Base-by-base conservation (phyloP, 2,888 invertebrate genomes). In the Drosophila anomelani region DNA sequence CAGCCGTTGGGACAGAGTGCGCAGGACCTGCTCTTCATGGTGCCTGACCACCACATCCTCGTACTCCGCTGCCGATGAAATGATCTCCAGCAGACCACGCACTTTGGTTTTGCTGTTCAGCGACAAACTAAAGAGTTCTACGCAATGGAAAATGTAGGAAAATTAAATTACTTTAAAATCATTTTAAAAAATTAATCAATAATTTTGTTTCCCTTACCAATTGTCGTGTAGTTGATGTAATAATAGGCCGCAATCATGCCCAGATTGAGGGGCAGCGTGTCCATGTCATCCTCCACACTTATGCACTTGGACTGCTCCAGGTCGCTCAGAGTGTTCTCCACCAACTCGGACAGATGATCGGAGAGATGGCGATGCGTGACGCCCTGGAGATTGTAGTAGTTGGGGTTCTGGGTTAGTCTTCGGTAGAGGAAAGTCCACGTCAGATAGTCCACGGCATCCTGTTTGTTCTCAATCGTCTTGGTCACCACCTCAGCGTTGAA, bases 181-280 rank as follows among this genome's bases (percentile, higher is more conserved):
- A 15, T 15, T 13, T 8, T 5, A 2, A 10, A 41, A 8, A 20
- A n/a, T 32, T 12, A 17, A 3, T 15, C 10, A 29, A 7, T 17
- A 4, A n/a, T 9, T n/a, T 29, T 7, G 0, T 47, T 10, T 9
- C 92, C 9, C 93, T 92, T 90, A 97, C 97, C 97, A 68, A 99
- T 99, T 0, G 99, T 99, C 0, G 99, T 98, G 89, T 99, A 99
- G 93, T 99, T 99, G 89, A 99, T 99, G 93, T 99, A 99, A 93
- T 99, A 99, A 93, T 99, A 99, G 0, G 99, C 98, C 0, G 99
- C 99, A 92, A 99, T 99, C 99, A 99, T 99, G 90, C 99, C 99
- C 91, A 99, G 93, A 94, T 99, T 99, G 39, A 99, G 94, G 0
- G 99, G 98, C 70, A 97, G 94, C 0, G 98, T 97, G 92, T 99